Evolutionary conservation across 1,140 invertebrate species (phyloP), one percentile per base, ranked within the genome.

Genomic region (Brachionus paranguensis): DNA sequence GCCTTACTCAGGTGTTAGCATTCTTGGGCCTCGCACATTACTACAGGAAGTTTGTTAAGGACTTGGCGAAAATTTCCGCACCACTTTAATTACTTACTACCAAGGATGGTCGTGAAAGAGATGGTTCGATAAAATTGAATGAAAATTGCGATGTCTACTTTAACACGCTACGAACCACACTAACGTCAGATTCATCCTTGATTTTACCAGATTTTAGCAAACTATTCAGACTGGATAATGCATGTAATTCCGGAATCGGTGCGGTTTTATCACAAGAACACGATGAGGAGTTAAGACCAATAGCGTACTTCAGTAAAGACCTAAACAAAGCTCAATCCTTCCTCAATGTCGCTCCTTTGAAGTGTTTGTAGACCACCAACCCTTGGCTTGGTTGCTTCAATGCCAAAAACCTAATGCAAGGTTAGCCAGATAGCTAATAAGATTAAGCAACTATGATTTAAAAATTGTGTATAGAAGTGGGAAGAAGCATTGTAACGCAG

Each of bases 281-380:
- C 4, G 20, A 76, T 43, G 37, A 10, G 0, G 72, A 12, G 17
- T 45, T 1, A 1, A 45, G 17, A n/a, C 72, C 72, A 0, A 14
- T 76, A 3, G 72, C n/a, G 17, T 76, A 29, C 10, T 76, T 76
- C 7, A 76, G 72, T 14, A 76, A 37, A 53, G 2, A 24, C 2
- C 20, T 76, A 8, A 76, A 76, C 7, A 45, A 45, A 76, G 72
- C 79, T 1, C 41, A 83, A 64, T 86, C 60, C 90, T 91, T 85
- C 87, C 89, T 47, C 65, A 89, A 55, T 90, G 88, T 76, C 76
- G 87, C 7, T 60, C 88, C 37, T 91, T 91, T 84, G 89, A 85
- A 5, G 81, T 91, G 3, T 85, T 86, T 14, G 91, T 89, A 1
- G 89, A 92, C 83, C 90, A 91, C 72, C 88, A 90, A 78, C 89